Percentiles rank a stretch among this genome's conserved stretches.
These are phyloP conservation scores for Xanthia icteritia DNA, from an alignment of 2,888 invertebrate genomes.

Conservation along the genomic window DNA sequence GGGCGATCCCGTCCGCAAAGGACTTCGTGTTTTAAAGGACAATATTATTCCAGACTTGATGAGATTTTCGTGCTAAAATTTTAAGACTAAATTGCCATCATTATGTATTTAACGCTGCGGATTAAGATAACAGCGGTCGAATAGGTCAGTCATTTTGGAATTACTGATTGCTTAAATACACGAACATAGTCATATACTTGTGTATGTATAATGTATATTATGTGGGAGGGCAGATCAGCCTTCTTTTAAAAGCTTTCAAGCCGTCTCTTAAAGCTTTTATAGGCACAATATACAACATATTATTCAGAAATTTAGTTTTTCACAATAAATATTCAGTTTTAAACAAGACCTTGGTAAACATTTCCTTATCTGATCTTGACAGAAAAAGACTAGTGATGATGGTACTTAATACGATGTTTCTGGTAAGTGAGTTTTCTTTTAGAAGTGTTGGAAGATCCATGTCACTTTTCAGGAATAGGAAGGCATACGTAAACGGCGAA, in stretches of 20 bases:
- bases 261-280: not conserved
- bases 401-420: not conserved
- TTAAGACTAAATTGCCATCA: constrained; percentile 87
- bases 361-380: too few relatives aligned
- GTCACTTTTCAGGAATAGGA: not conserved
- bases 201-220: constrained; percentile 9
- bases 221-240: constrained; percentile 7
- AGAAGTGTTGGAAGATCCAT: not conserved
- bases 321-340: not conserved
- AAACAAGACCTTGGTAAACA: too few relatives aligned
- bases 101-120: constrained; percentile 86
- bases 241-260: constrained; percentile 5
- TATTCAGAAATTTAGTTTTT: not conserved
- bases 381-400: not conserved
- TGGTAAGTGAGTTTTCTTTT: not conserved
- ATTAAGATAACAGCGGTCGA: constrained; percentile 85
- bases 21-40: constrained; percentile 88
- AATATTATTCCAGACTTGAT: constrained; percentile 88
- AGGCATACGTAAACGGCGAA: too few relatives aligned
- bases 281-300: not conserved
- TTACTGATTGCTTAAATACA: constrained; percentile 66
- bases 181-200: constrained; percentile 45
- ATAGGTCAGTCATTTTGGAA: constrained; percentile 75
- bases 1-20: constrained; percentile 84
- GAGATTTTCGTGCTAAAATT: constrained; percentile 90